Base-by-base conservation (phyloP, 2,888 invertebrate species). In the Napeogenes inachia region DNA sequence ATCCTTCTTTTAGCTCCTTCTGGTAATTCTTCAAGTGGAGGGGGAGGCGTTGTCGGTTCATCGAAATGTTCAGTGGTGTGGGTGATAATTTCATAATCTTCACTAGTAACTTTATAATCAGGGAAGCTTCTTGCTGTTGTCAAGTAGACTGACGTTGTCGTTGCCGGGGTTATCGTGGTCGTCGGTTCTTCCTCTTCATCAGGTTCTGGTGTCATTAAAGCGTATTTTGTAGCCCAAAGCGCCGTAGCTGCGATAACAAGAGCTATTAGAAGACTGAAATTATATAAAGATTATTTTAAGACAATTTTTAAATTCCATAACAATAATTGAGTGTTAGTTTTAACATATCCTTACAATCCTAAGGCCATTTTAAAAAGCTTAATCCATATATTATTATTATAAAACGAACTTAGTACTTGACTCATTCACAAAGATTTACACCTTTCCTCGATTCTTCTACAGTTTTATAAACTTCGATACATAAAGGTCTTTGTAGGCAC, bases 211-310 rank as follows among this genome's bases (percentile, higher is more conserved):
- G 63, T 33, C 45, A 60, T 73, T 62, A 75, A 63, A 35, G 75
- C 47, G 56, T 78, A 79, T 58, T 76, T 80, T 4, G 76, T 73
- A 3, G 74, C 74, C 78, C 79, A 88, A 59, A 86, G 86, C 0
- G 85, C 82, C 3, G 85, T 84, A 32, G 87, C 85, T 2, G 84
- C 86, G 59, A 88, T 64, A 45, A 88, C 61, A 0, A 87, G 86
- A 10, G 84, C 85, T 55, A 89, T 73, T 3, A 89, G 66, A 57
- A 89, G 72, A 65, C 89, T 89, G 75, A 45, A 84, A 80, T 8
- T 33, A 58, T 30, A 70, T 65, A 64, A n/a, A 55, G 32, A 30
- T 6, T 35, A 33, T 42, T 45, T 21, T n/a, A 13, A 35, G 6
- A 30, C 30, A 10, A 8, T 8, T 10, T 3, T 50, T n/a, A 8